phyloP scores from a whole-genome alignment of 2,888 invertebrate genomes.

The Pheosia gnoma region DNA sequence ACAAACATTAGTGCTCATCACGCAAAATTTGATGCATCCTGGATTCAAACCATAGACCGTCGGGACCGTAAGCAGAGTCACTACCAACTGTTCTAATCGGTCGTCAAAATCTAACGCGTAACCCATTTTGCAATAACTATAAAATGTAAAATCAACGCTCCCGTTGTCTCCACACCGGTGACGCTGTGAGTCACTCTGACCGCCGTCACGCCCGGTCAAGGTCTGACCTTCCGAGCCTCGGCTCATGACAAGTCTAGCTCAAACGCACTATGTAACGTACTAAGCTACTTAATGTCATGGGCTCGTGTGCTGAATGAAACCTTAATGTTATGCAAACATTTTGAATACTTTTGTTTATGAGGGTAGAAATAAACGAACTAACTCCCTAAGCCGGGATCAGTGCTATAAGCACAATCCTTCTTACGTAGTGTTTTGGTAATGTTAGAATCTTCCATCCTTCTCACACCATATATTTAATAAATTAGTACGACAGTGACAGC shows the following conservation, averaged over 20 bases:
- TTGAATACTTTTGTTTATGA: not conserved
- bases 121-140: not conserved
- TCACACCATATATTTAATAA: too few relatives aligned
- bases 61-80: too few relatives aligned
- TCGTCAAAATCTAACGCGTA: not conserved
- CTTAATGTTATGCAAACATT: not conserved
- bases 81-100: not conserved
- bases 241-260: conserved; percentile 3
- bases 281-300: not conserved
- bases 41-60: too few relatives aligned
- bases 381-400: too few relatives aligned
- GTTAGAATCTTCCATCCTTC: too few relatives aligned
- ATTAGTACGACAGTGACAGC: too few relatives aligned
- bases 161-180: not conserved
- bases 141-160: not conserved
- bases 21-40: too few relatives aligned
- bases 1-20: too few relatives aligned
- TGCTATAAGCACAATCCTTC: too few relatives aligned
- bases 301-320: not conserved
- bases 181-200: not conserved
- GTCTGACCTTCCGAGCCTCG: conserved; percentile 6
- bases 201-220: conserved; percentile 8
- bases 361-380: not conserved
- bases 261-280: not conserved
- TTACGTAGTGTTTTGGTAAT: too few relatives aligned